phyloP scores from a whole-genome alignment of 2,888 invertebrate species.

The Trissonchulus latispiculum region DNA sequence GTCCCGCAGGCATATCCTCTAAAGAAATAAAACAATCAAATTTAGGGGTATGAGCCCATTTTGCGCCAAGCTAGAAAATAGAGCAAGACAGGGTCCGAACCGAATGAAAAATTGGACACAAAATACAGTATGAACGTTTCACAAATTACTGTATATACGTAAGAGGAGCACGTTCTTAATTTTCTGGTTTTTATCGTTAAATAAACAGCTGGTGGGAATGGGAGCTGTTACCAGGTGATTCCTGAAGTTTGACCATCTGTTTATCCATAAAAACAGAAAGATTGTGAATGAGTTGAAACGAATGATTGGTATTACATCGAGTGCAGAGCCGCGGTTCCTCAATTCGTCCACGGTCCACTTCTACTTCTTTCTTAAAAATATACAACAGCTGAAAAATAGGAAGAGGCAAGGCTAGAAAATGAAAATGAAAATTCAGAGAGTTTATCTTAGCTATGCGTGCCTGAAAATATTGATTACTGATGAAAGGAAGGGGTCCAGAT shows the following conservation, averaged over 20 bases:
- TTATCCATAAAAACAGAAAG: slow-evolving; percentile 92
- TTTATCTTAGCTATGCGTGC: too few species aligned
- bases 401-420: neutral
- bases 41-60: too few species aligned
- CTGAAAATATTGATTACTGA: too few species aligned
- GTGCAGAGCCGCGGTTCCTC: slow-evolving; percentile 86
- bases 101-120: neutral
- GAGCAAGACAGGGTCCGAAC: neutral
- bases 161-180: neutral
- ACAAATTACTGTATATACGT: too few species aligned
- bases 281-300: slow-evolving; percentile 84
- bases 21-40: neutral
- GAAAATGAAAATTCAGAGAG: neutral
- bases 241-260: slow-evolving; percentile 92
- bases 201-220: too few species aligned
- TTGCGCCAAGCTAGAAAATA: neutral
- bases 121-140: neutral
- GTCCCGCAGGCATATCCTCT: slow-evolving; percentile 98
- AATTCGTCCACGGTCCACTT: slow-evolving; percentile 86
- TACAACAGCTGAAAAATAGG: neutral
- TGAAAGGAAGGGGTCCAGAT: neutral
- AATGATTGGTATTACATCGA: slow-evolving; percentile 84
- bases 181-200: too few species aligned
- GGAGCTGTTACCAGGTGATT: slow-evolving; percentile 90
- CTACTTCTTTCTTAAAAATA: slow-evolving; percentile 50